These are phyloP conservation scores for Egretta garzetta DNA, from an alignment of 2,113 vertebrate genomes.

Conservation along the genomic window DNA sequence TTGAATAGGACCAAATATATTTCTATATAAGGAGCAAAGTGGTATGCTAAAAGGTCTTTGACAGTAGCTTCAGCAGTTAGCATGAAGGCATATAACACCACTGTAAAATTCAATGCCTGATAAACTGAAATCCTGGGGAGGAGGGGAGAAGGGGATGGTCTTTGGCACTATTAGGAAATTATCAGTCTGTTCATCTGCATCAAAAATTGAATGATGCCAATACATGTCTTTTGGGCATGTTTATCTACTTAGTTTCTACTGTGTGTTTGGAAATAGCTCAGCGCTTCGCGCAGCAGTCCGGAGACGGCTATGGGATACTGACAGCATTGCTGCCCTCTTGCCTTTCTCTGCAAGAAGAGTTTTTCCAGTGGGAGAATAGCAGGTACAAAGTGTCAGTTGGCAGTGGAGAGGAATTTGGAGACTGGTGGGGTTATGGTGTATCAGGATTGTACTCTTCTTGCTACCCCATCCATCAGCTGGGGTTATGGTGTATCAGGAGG, in stretches of 20 bases:
- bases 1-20: too few species aligned
- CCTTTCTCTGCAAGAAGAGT: neutral
- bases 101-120: neutral
- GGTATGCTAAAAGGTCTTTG: neutral
- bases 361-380: neutral
- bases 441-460: neutral
- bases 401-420: neutral
- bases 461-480: rapidly evolving
- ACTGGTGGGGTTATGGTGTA: rapidly evolving
- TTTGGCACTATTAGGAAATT: neutral
- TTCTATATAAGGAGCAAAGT: neutral
- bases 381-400: neutral
- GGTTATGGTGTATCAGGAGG: neutral
- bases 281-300: neutral
- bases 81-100: neutral
- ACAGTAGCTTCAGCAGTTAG: neutral
- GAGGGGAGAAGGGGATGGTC: neutral
- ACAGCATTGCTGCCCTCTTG: neutral
- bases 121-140: neutral
- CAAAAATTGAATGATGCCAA: neutral
- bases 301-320: neutral
- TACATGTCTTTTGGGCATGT: neutral
- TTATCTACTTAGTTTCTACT: neutral
- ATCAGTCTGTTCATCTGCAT: neutral
- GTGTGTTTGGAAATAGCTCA: neutral